Evolutionary conservation across 2,888 invertebrate species (phyloP).

Genomic region (Agriopis aurantiaria): DNA sequence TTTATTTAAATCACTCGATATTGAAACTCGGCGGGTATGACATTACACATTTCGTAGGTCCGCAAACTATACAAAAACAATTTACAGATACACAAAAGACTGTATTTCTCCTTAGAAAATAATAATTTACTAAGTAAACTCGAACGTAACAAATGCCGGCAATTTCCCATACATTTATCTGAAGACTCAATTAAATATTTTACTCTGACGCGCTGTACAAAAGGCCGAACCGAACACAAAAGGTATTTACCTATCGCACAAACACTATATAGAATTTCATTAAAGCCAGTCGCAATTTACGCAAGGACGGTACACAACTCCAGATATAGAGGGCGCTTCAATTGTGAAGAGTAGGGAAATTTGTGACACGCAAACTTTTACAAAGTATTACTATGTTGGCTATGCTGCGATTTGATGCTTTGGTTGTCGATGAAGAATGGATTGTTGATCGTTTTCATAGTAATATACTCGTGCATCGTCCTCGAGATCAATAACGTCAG

Average conservation of each 20-base stretch:
- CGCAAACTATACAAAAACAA: neutral
- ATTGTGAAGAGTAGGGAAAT: neutral
- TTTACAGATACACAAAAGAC: neutral
- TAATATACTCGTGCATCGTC: no score
- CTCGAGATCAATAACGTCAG: no score
- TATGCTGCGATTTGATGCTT: neutral
- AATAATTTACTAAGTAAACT: slow-evolving; percentile 6
- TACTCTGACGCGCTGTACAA: slow-evolving; percentile 27
- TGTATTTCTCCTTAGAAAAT: neutral
- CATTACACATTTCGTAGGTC: no score
- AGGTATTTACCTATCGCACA: slow-evolving; percentile 39
- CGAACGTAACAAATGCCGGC: slow-evolving; percentile 21
- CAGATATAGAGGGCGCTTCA: neutral
- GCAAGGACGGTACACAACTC: slow-evolving; percentile 30
- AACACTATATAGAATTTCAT: slow-evolving; percentile 50
- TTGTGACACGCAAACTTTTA: slow-evolving; percentile 3
- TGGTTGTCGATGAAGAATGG: no score
- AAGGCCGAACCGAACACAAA: slow-evolving; percentile 32
- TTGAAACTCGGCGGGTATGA: no score
- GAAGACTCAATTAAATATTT: slow-evolving; percentile 36
- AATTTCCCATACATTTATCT: slow-evolving; percentile 13
- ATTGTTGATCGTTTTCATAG: no score
- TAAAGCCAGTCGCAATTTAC: slow-evolving; percentile 50
- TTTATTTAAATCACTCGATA: no score
- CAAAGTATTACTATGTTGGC: slow-evolving; percentile 7